Evolutionary conservation across 1,140 invertebrate species (phyloP), one percentile per base, ranked within the genome.

Genomic region (Cherax destructor): DNA sequence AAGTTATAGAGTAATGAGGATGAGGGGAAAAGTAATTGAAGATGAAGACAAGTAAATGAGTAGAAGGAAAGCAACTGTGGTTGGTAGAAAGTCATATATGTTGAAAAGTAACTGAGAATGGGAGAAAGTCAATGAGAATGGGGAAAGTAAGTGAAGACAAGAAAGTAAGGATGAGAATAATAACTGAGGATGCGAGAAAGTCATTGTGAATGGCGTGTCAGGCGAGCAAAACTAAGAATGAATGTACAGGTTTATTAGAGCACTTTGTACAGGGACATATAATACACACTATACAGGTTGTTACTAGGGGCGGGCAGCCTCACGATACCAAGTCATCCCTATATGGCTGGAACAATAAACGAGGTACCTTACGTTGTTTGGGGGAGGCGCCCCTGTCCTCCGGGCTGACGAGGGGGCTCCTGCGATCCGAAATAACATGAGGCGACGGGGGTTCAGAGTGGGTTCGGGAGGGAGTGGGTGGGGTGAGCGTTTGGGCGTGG

Each of bases 281-380:
- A n/a, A 74, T 74, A 74, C 69, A 74, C 1, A 74, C 21, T 74
- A 30, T 74, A 74, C 69, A 74, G 69, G 69, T 24, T 65, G 30
- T 83, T 59, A 11, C 61, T 65, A 65, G 61, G 16, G 16, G 0
- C 13, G 10, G 18, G 69, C 21, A 74, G 65, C 76, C 74, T 87
- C 85, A 87, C 5, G 85, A 79, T 7, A 87, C 74, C 4, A 87
- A 49, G 50, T 87, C 76, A 79, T 87, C 85, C 4, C 85, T 49
- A 24, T 87, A 87, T 13, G 85, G 85, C 52, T 87, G 74, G 76
- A 87, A 87, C n/a, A 87, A 72, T 6, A 50, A 56, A 16, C 52
- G 74, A 5, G 49, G 85, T 16, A 76, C 16, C 72, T 47, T 76
- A n/a, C 24, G 50, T 7, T 52, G 85, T 0, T 74, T 18, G 52